These are phyloP conservation scores for Apaloderma vittatum DNA, from an alignment of 2,113 vertebrate genomes.

Conservation along the genomic window DNA sequence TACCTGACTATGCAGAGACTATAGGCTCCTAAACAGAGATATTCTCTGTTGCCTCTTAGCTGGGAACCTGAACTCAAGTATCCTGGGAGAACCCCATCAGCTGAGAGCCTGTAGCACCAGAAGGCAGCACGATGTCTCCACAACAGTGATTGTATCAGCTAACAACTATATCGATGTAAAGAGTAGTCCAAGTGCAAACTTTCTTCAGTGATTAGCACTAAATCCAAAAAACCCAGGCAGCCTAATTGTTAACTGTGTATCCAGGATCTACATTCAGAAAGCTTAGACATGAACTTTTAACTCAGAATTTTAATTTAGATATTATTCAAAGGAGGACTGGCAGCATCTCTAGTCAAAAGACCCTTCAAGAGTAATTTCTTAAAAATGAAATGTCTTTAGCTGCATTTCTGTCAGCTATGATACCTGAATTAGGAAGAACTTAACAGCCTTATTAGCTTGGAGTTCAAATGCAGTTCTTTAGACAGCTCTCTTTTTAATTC, in stretches of 20 bases:
- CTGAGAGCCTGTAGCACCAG: not conserved
- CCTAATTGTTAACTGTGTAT: accelerated
- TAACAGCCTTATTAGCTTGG: not conserved
- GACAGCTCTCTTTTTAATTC: not conserved
- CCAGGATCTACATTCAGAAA: not conserved
- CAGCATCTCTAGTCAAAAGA: not conserved
- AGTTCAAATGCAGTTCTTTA: not conserved
- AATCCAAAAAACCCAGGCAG: not conserved
- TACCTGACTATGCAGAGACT: not conserved
- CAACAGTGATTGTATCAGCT: not conserved
- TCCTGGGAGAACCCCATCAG: not conserved
- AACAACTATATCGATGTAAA: not conserved
- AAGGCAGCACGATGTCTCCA: not conserved
- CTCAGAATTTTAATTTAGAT: not conserved
- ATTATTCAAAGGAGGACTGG: not conserved
- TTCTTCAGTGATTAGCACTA: not conserved
- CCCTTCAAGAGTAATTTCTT: not conserved
- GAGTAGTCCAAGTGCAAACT: not conserved
- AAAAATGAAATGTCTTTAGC: not conserved
- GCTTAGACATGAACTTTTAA: not conserved
- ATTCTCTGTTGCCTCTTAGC: not conserved
- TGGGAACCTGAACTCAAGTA: accelerated
- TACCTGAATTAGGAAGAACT: not conserved
- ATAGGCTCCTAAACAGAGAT: not conserved
- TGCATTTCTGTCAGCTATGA: not conserved